A percentile compares a stretch with the other conserved stretches of the same genome.
These are phyloP conservation scores for Peromyscus eremicus DNA, from an alignment of 2,797 vertebrate species.

Conservation along the genomic window DNA sequence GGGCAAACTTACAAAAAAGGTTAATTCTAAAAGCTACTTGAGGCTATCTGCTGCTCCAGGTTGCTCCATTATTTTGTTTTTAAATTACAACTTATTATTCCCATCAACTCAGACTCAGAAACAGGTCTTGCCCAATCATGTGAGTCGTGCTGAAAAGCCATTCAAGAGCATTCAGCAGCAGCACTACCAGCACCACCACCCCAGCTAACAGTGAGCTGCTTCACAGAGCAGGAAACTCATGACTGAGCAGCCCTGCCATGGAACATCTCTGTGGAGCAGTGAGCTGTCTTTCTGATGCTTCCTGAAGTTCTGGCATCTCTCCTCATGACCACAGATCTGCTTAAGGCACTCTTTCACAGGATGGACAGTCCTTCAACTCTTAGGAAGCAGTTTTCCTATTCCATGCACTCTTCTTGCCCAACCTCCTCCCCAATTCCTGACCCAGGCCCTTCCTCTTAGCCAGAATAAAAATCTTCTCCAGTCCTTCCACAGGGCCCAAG, in stretches of 20 bases:
- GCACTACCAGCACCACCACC: neutral
- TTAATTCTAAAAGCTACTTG: conserved; percentile 51
- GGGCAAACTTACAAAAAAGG: neutral
- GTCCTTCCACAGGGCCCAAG: neutral
- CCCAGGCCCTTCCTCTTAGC: neutral
- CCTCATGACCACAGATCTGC: neutral
- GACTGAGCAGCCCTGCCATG: neutral
- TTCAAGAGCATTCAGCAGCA: neutral
- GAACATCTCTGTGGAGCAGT: neutral
- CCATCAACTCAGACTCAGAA: conserved; percentile 22
- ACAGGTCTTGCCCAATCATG: neutral
- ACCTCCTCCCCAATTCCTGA: neutral
- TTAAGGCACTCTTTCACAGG: neutral
- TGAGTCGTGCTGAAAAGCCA: conserved; percentile 2
- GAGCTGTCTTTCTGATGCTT: neutral
- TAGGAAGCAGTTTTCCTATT: neutral
- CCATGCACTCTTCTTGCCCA: neutral
- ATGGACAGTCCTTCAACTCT: neutral
- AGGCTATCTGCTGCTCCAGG: neutral
- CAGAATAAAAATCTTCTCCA: conserved; percentile 3
- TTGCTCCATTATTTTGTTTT: conserved; percentile 57
- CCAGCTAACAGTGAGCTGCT: neutral
- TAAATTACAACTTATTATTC: conserved; percentile 57
- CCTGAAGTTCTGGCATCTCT: conserved; percentile 22
- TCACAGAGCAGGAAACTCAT: neutral